A percentile compares a stretch with the other conserved stretches of the same genome.
Evolutionary conservation across 2,113 vertebrate species (phyloP).

Genomic region (Equus quagga): DNA sequence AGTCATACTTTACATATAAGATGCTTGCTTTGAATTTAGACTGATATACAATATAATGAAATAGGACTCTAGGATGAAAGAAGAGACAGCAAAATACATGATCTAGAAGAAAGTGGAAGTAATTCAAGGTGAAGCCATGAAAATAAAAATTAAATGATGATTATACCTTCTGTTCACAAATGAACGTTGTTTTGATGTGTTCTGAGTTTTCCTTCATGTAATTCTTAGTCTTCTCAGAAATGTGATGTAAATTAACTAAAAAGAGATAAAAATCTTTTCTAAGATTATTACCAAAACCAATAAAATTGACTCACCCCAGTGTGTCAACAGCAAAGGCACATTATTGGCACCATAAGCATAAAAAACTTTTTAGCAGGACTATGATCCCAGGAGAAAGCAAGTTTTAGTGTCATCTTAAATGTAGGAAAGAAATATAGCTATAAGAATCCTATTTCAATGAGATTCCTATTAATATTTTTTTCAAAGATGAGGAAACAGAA

Average conservation of each 20-base stretch:
- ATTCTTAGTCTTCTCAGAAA: conserved; percentile 89
- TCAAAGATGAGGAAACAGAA: background rate
- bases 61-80: background rate
- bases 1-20: background rate
- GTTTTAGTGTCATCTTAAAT: background rate
- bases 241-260: conserved; percentile 92
- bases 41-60: background rate
- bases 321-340: background rate
- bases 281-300: background rate
- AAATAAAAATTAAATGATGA: background rate
- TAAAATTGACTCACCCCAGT: background rate
- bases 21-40: background rate
- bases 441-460: background rate
- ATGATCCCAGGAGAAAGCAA: background rate
- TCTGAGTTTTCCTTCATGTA: conserved; percentile 91
- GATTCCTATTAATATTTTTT: background rate
- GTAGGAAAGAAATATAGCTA: background rate
- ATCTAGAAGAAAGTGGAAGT: background rate
- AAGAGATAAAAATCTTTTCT: background rate
- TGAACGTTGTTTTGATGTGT: conserved; percentile 88
- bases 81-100: background rate
- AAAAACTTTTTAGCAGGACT: background rate
- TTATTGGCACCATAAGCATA: background rate
- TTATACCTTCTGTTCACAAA: conserved; percentile 91
- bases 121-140: background rate